phyloP scores from a whole-genome alignment of 1,140 invertebrate species.

The Ceratina japonica region DNA sequence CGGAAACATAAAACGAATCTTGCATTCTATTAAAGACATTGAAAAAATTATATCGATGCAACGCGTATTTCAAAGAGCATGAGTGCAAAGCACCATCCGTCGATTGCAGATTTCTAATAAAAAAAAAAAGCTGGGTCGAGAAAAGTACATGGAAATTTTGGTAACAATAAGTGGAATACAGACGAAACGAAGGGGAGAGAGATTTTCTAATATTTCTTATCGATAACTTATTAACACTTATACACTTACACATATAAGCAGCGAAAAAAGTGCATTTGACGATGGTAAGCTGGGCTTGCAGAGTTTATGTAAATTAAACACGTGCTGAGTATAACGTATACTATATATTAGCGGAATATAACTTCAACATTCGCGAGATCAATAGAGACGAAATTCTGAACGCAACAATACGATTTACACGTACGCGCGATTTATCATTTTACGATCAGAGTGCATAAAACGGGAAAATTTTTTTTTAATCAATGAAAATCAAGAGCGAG shows the following conservation, averaged over 20 bases:
- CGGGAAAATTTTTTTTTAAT: conserved; percentile 41
- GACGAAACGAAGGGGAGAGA: neutral
- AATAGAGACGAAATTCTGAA: conserved; percentile 37
- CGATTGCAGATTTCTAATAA: conserved; percentile 53
- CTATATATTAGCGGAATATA: conserved; percentile 52
- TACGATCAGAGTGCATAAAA: conserved; percentile 38
- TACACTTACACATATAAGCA: conserved; percentile 61
- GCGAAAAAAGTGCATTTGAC: conserved; percentile 64
- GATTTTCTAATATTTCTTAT: conserved; percentile 62
- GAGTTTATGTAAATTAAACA: conserved; percentile 64
- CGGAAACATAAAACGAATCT: conserved; percentile 17
- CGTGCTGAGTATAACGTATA: conserved; percentile 55
- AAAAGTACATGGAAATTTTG: conserved; percentile 28
- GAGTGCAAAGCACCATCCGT: conserved; percentile 47
- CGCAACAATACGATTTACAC: conserved; percentile 18
- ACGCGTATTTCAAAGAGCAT: conserved; percentile 49
- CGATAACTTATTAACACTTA: conserved; percentile 59
- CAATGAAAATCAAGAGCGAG: conserved; percentile 26
- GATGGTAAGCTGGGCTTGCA: conserved; percentile 67
- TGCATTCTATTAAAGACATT: conserved; percentile 9
- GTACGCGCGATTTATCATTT: conserved; percentile 33
- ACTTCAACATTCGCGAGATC: conserved; percentile 45
- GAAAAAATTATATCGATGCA: conserved; percentile 39
- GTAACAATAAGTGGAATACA: conserved; percentile 53
- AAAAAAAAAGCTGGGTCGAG: conserved; percentile 19